Percentiles rank a stretch among this genome's conserved stretches.
Evolutionary conservation across 2,797 vertebrate species (phyloP).

Genomic region (Cynopterus sphinx): DNA sequence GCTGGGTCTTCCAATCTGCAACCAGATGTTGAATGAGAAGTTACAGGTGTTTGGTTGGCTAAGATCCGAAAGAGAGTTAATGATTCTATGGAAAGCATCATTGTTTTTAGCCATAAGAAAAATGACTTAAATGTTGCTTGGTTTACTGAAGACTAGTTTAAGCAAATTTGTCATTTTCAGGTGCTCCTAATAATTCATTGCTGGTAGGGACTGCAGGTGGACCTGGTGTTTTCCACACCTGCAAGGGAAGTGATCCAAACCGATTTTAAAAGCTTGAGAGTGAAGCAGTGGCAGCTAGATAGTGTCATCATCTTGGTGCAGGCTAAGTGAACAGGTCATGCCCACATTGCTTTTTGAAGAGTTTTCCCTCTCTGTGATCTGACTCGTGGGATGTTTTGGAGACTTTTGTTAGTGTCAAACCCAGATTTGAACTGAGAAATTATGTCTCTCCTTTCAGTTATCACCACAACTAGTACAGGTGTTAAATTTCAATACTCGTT

Average conservation of each 20-base stretch:
- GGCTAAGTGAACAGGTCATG: not conserved
- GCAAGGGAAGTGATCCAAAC: conserved; percentile 38
- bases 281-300: not conserved
- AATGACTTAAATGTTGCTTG: conserved; percentile 25
- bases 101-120: conserved; percentile 47
- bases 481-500: not conserved
- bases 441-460: not conserved
- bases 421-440: not conserved
- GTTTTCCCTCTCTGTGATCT: not conserved
- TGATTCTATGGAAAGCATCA: not conserved
- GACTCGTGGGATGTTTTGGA: not conserved
- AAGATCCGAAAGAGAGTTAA: not conserved
- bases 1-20: not conserved
- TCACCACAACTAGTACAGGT: not conserved
- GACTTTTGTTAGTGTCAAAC: too few species aligned
- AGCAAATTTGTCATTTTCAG: conserved; percentile 51
- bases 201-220: not conserved
- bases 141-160: conserved; percentile 41
- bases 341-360: not conserved
- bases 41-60: not conserved
- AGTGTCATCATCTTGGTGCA: not conserved
- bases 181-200: conserved; percentile 38
- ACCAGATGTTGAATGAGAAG: not conserved
- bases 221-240: conserved; percentile 32
- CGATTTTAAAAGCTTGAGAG: conserved; percentile 48